Evolutionary conservation across 2,888 invertebrate genomes (phyloP), one percentile per base, ranked within the genome.

Genomic region (Salpingus planirostris): DNA sequence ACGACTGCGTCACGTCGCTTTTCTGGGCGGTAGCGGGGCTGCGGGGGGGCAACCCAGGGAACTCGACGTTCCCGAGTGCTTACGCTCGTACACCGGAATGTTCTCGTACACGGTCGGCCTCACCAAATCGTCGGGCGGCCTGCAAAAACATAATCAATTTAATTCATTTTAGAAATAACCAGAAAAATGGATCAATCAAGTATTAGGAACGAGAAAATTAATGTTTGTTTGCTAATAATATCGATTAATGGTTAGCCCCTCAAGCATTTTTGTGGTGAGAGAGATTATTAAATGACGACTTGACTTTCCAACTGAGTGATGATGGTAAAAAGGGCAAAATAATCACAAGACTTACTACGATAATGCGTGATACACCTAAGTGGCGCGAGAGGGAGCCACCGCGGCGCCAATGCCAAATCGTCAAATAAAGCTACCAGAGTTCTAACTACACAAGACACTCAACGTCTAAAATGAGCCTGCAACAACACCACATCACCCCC

Each of bases 91-190:
- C 26, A 64, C 51, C 36, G 69, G 68, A 60, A 71, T 66, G 65
- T 71, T 71, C 43, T 66, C 70, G 49, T 70, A 71, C 37, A 64
- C 40, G 14, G 56, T 62, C 37, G 67, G 67, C 43, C 65, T 65
- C 24, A 68, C 64, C 42, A 69, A 49, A 38, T 69, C 69, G 41
- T 70, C 70, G n/a, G 69, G 68, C 14, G 69, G 69, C 53, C 70
- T 70, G 54, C 15, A 62, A 60, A 36, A 36, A 25, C 18, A 5
- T 6, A 5, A 18, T 6, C 18, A 8, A 18, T n/a, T n/a, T n/a
- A n/a, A n/a, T n/a, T n/a, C n/a, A n/a, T n/a, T n/a, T n/a, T n/a
- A n/a, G n/a, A n/a, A n/a, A n/a, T n/a, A 18, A 18, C 18, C 5
- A 18, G 8, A 18, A 18, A 6, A 8, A 18, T 6, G 8, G 18